A percentile compares a stretch with the other conserved stretches of the same genome.
Evolutionary conservation across 2,113 vertebrate genomes (phyloP).

Genomic region (Centrocercus urophasianus): DNA sequence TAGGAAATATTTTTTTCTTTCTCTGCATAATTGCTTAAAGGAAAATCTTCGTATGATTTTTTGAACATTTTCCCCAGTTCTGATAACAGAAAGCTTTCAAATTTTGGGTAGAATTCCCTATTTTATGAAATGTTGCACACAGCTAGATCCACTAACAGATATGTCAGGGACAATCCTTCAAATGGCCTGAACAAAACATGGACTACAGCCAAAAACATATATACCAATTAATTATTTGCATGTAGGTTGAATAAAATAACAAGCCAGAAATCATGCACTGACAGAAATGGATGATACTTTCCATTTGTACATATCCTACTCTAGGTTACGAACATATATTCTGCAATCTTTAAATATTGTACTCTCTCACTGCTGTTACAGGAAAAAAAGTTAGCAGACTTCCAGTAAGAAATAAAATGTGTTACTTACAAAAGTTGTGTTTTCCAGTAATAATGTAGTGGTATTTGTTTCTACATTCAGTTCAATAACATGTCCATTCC

Average conservation of each 20-base stretch:
- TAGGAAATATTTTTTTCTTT: neutral
- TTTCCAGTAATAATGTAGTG: constrained; percentile 89
- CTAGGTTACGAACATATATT: neutral
- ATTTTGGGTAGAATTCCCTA: neutral
- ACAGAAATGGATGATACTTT: neutral
- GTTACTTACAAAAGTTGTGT: constrained; percentile 93
- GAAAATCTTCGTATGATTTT: neutral
- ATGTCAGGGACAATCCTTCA: neutral
- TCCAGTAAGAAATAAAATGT: neutral
- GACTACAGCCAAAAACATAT: neutral
- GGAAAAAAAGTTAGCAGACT: neutral
- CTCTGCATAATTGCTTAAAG: neutral
- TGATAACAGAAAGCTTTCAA: neutral
- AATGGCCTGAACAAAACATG: neutral
- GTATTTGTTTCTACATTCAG: constrained; percentile 92
- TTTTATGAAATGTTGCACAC: neutral
- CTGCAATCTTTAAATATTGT: neutral
- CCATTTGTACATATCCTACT: neutral
- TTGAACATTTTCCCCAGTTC: neutral
- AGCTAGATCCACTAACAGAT: neutral
- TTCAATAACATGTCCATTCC: constrained; percentile 93
- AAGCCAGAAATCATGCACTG: neutral
- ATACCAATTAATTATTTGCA: neutral
- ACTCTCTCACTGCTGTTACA: neutral
- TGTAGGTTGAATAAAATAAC: neutral